Evolutionary conservation across 35 echinoderm and acorn worm genomes (phyloP), one percentile per base, ranked within the genome.

Genomic region (Eucidaris tribuloides): DNA sequence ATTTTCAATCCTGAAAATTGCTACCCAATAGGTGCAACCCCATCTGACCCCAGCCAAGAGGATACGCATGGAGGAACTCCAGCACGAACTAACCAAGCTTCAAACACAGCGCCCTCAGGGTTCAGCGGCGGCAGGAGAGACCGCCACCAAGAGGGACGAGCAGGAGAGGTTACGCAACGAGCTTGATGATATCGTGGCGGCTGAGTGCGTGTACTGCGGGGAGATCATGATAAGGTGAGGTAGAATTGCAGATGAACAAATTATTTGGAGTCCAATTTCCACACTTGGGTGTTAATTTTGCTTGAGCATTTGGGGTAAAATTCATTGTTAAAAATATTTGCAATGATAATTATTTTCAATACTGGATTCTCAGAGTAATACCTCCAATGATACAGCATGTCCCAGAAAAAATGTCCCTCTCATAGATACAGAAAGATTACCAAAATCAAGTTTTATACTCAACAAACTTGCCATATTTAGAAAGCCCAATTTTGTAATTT

Each of bases 211-310:
- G 3, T 90, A 90, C 61, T 98, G 95, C 72, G 95, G 95, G 24
- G 95, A 98, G 40, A 91, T 98, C 24, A 98, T 98, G 95, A 90
- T 98, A 22, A 93, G 86, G 95, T 98, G 89, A 74, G 46, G 3
- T 5, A 17, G 18, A 7, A 4, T 42, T 36, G 37, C 5, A 23
- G 22, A 32, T n/a, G 24, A 38, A 32, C n/a, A 7, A 31, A 36
- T 76, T 7, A 35, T 42, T n/a, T n/a, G 5, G 5, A 60, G 9
- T 33, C 6, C 3, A 2, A 9, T 7, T 3, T 7, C 6, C 6
- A 31, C 6, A 33, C 2, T 6, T 32, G 36, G 9, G 49, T 54
- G 49, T 13, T 9, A 13, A 13, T 9, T 29, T 32, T 74, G 3
- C n/a, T n/a, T n/a, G n/a, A n/a, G n/a, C n/a, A n/a, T n/a, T n/a